Conservation (phyloP, 2,888 invertebrate genomes). For the Salticus scenicus region DNA sequence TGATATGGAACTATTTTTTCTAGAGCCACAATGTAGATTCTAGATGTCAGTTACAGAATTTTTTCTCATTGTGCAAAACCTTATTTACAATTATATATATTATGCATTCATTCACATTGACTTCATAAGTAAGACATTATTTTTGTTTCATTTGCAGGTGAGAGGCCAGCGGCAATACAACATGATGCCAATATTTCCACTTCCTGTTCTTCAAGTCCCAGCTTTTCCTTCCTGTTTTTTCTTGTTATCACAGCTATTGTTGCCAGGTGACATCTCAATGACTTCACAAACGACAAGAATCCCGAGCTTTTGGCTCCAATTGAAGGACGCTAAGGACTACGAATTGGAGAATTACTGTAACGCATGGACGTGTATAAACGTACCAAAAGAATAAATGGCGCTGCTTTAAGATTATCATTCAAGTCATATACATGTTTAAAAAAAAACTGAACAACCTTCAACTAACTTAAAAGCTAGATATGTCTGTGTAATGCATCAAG, state of each 20-base stretch:
- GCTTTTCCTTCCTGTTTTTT: slow-evolving; percentile 47
- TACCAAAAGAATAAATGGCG: too few species aligned
- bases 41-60: too few species aligned
- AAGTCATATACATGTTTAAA: too few species aligned
- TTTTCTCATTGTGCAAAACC: too few species aligned
- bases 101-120: too few species aligned
- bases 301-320: slow-evolving; percentile 62
- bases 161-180: slow-evolving; percentile 68
- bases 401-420: too few species aligned
- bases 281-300: slow-evolving; percentile 15
- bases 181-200: slow-evolving; percentile 69
- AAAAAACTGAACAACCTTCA: too few species aligned
- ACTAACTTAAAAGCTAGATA: neutral
- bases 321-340: slow-evolving; percentile 36
- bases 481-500: neutral
- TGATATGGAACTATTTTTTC: too few species aligned
- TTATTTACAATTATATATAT: too few species aligned
- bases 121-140: too few species aligned
- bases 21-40: too few species aligned
- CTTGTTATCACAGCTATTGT: slow-evolving; percentile 51
- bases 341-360: slow-evolving; percentile 1
- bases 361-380: neutral
- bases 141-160: slow-evolving; percentile 41
- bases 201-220: slow-evolving; percentile 56
- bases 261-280: slow-evolving; percentile 66